Base-by-base conservation (phyloP, 2,797 vertebrate genomes). In the Artibeus jamaicensis region DNA sequence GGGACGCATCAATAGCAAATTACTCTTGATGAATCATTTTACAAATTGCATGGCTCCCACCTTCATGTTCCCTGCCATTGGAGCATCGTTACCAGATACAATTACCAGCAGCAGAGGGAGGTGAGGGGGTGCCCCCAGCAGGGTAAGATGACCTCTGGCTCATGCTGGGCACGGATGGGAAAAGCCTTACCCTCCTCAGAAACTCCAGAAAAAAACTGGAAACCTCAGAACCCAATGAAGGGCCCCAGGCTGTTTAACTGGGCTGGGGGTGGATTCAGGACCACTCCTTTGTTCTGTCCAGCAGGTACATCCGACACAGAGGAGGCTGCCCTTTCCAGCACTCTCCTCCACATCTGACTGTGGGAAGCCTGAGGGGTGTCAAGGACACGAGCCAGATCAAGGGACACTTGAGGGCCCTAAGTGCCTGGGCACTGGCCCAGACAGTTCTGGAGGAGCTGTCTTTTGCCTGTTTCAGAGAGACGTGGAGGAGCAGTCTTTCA, bases 1-100 rank as follows among this genome's bases (percentile, higher is more conserved):
- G 96, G 97, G 96, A 93, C 0, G 81, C 77, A 94, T 93, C 95
- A 90, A 83, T 97, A 98, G 93, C 94, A 98, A 97, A 98, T 95
- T 92, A 93, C 90, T 97, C 84, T 74, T 68, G 78, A 97, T 91
- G 96, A 79, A 87, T 96, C 94, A 92, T 92, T 97, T 97, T 93
- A 95, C 89, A 97, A 91, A 96, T 91, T 97, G 90, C 73, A 65
- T 9, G 24, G 88, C 93, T 97, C 91, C 95, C 88, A 88, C 93
- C 65, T 97, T 93, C 44, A 0, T 46, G 82, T 93, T 96, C 97
- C 71, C 44, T 79, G 89, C 93, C 73, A 39, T 1, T 22, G 78
- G 91, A 88, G 95, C 73, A 92, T 79, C 3, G 50, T 57, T 57
- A 94, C 86, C 48, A 91, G 57, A 74, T 92, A 62, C 59, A 59